Percentiles rank a stretch among this genome's conserved stretches.
Conservation (phyloP, 2,888 invertebrate species). For the Hetaerina titia region DNA sequence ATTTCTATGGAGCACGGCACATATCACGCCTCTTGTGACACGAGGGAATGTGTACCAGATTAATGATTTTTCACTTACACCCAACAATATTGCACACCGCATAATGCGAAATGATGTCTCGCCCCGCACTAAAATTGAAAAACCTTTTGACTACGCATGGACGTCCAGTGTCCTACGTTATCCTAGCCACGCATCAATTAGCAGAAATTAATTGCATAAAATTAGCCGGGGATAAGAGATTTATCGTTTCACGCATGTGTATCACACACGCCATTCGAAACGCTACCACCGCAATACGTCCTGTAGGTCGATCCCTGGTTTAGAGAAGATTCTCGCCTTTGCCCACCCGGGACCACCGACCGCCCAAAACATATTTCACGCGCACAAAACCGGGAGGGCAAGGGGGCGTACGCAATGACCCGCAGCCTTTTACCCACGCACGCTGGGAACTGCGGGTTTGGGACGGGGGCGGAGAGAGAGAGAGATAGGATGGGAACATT, state of each 20-base stretch:
- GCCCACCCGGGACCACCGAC: neutral
- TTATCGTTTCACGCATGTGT: neutral
- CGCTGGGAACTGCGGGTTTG: neutral
- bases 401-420: neutral
- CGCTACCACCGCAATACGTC: neutral
- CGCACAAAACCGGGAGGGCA: neutral
- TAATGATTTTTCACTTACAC: constrained; percentile 22
- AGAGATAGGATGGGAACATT: too few relatives aligned
- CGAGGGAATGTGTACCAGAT: neutral
- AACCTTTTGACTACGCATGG: neutral
- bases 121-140: neutral
- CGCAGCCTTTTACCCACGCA: neutral
- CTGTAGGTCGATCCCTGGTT: neutral
- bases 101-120: neutral
- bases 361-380: neutral
- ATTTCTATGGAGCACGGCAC: neutral
- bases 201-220: constrained; percentile 32
- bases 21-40: neutral
- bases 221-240: neutral
- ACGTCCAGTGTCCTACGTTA: neutral
- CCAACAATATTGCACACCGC: neutral
- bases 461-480: neutral
- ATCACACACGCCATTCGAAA: neutral
- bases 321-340: neutral
- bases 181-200: constrained; percentile 12